These are phyloP conservation scores for Gymnothorax reevesii DNA, from an alignment of 2,797 vertebrate species.

Conservation along the genomic window DNA sequence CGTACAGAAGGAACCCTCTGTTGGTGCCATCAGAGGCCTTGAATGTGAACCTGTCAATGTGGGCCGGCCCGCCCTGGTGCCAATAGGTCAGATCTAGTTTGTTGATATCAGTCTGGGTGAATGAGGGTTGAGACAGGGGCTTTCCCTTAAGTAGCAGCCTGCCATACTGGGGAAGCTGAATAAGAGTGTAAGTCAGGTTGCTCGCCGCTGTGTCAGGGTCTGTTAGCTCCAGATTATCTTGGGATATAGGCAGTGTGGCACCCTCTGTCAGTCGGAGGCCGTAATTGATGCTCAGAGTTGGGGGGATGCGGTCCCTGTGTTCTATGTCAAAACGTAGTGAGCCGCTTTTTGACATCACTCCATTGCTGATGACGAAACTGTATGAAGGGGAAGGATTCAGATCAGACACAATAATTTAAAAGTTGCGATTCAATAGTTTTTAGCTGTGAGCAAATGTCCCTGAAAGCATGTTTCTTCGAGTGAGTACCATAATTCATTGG, in stretches of 20 bases:
- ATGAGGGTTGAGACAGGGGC: conserved; percentile 39
- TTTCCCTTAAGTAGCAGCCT: conserved; percentile 61
- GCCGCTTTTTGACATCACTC: conserved; percentile 57
- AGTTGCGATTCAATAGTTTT: background rate
- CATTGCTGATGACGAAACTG: conserved; percentile 76
- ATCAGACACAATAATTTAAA: background rate
- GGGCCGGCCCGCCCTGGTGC: conserved; percentile 51
- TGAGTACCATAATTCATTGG: too few relatives aligned
- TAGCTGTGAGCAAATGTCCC: background rate
- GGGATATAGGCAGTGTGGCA: conserved; percentile 47
- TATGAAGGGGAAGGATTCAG: conserved; percentile 15
- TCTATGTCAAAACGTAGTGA: conserved; percentile 58
- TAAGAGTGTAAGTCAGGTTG: conserved; percentile 63
- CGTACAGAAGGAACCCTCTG: conserved; percentile 68
- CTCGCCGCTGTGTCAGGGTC: conserved; percentile 65
- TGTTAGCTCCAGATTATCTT: conserved; percentile 61
- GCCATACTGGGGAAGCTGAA: conserved; percentile 58
- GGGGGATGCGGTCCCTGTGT: conserved; percentile 61
- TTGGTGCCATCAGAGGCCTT: conserved; percentile 65
- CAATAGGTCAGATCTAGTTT: conserved; percentile 62
- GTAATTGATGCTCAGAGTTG: conserved; percentile 60
- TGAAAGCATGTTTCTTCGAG: background rate
- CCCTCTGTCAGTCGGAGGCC: conserved; percentile 63
- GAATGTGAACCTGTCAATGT: conserved; percentile 69
- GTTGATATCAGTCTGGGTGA: conserved; percentile 72